Conservation (phyloP, 1,140 invertebrate genomes). For the Zaprionus inermis region DNA sequence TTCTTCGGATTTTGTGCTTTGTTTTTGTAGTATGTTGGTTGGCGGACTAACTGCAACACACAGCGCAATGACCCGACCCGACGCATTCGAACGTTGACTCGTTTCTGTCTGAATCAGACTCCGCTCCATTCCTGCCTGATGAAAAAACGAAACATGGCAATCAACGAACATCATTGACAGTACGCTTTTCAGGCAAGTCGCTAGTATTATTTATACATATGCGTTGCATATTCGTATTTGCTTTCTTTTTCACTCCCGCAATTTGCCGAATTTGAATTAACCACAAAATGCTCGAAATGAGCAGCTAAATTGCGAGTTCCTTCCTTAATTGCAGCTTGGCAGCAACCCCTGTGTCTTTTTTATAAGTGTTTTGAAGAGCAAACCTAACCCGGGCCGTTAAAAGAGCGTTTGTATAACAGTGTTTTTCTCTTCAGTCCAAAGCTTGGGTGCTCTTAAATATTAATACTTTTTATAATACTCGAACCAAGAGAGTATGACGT, state of each 20-base stretch:
- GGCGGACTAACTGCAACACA: conserved; percentile 59
- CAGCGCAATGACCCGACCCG: conserved; percentile 81
- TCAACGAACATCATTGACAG: conserved; percentile 15
- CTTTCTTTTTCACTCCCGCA: conserved; percentile 33
- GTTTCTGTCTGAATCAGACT: conserved; percentile 69
- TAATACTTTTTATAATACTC: conserved; percentile 48
- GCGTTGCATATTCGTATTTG: conserved; percentile 8
- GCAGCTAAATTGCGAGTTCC: conserved; percentile 77
- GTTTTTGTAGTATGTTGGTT: conserved; percentile 27
- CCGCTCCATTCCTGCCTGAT: conserved; percentile 51
- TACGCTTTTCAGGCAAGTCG: conserved; percentile 32
- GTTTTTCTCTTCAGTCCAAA: not conserved
- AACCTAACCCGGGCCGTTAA: not conserved
- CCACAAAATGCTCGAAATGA: conserved; percentile 76
- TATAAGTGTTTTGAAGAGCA: conserved; percentile 4
- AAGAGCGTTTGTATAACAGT: conserved; percentile 48
- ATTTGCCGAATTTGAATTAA: conserved; percentile 67
- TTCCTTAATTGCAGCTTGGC: conserved; percentile 68
- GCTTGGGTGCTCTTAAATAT: conserved; percentile 48
- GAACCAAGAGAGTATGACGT: conserved; percentile 30
- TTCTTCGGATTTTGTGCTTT: conserved; percentile 7
- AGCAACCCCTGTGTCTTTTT: conserved; percentile 10
- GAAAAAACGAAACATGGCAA: conserved; percentile 22
- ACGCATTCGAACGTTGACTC: conserved; percentile 81
- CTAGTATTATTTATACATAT: conserved; percentile 21